Base-by-base conservation (phyloP, 2,797 vertebrate species). In the Malacoraja senta region DNA sequence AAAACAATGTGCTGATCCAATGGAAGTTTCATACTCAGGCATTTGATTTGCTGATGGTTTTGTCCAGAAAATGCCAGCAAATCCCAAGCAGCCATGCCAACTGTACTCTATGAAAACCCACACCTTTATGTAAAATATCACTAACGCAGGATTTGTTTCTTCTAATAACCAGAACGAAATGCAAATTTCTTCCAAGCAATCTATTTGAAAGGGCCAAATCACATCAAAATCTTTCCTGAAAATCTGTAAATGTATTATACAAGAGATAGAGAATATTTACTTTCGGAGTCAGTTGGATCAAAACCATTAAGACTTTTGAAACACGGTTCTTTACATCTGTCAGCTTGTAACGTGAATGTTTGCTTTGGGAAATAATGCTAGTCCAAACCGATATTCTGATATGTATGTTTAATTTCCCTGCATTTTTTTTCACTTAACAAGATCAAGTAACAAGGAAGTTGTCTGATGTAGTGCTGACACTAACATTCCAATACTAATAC, bases 391-490 rank as follows among this genome's bases (percentile, higher is more conserved):
- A 95, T 95, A 94, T 97, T 97, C 97, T 97, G 96, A 96, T 97
- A 97, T 97, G 96, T 97, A 97, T 94, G 94, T 94, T 97, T 97
- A 97, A 97, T 97, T 97, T 97, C 97, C 97, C 97, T 97, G 97
- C 97, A 97, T 97, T 97, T 97, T 97, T 93, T 94, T 88, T 95
- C 96, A 97, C 97, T 97, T 96, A 97, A 96, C 97, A 97, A 97
- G 97, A 97, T 97, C 97, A 97, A 97, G 97, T 97, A 97, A 98
- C 97, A 97, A 97, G 97, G 97, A 97, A 97, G 96, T 96, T 97
- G 97, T 98, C 97, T 97, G 97, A 97, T 97, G 96, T 97, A 97
- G 97, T 97, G 97, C 97, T 96, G 96, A 96, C 97, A 97, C 96
- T 96, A 97, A 97, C 96, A 97, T 96, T 96, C 96, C 95, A 96